These are phyloP conservation scores for Pasiphila rectangulata DNA, from an alignment of 2,888 invertebrate genomes.

Conservation along the genomic window DNA sequence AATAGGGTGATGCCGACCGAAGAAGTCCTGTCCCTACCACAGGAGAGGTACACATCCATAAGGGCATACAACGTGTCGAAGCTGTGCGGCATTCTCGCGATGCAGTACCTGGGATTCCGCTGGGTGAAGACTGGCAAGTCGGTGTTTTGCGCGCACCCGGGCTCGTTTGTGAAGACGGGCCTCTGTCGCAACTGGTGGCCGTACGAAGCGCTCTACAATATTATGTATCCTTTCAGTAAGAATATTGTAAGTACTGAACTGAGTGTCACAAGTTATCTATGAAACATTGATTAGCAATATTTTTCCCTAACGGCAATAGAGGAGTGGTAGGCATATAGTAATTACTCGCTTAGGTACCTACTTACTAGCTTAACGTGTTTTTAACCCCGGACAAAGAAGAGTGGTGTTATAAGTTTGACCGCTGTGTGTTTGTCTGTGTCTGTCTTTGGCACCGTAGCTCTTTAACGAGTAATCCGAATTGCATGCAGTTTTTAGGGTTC, in stretches of 20 bases:
- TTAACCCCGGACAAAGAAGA: too few relatives aligned
- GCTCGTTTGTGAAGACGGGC: constrained; percentile 91
- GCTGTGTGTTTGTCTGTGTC: too few relatives aligned
- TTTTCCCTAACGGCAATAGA: too few relatives aligned
- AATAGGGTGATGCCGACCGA: constrained; percentile 65
- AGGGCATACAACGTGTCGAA: constrained; percentile 94
- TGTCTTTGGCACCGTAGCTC: too few relatives aligned
- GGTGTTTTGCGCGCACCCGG: constrained; percentile 92
- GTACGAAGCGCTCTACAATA: constrained; percentile 86
- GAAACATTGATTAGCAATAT: too few relatives aligned
- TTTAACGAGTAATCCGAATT: too few relatives aligned
- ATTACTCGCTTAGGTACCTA: too few relatives aligned
- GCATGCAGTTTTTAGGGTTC: too few relatives aligned
- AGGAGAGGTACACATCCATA: constrained; percentile 87
- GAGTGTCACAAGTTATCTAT: background rate
- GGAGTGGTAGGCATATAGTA: too few relatives aligned
- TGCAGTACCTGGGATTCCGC: constrained; percentile 82
- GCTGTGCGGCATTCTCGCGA: constrained; percentile 88
- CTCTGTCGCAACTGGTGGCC: constrained; percentile 92
- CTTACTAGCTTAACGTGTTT: too few relatives aligned
- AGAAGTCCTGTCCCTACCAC: constrained; percentile 85
- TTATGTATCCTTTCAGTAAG: constrained; percentile 95
- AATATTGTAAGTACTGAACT: constrained; percentile 84
- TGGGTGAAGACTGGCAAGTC: constrained; percentile 85
- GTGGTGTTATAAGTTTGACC: too few relatives aligned